Conservation (phyloP, 2,797 vertebrate genomes). For the Podarcis lilfordi region DNA sequence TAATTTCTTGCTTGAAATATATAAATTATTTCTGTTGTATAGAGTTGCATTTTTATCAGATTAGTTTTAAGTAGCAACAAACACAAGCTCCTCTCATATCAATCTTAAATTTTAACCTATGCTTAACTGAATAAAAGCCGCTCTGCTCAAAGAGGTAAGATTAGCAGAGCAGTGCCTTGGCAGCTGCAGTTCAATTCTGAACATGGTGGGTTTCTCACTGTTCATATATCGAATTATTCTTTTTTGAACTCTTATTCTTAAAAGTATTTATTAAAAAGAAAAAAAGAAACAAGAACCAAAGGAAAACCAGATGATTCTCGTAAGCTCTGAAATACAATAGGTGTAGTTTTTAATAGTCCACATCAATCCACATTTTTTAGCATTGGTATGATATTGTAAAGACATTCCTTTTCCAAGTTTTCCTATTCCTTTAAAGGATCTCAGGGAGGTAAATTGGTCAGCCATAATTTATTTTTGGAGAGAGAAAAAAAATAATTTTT, state of each 20-base stretch:
- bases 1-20: constrained; percentile 67
- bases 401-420: constrained; percentile 85
- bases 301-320: constrained; percentile 79
- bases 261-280: constrained; percentile 76
- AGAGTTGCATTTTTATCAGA: constrained; percentile 73
- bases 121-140: constrained; percentile 76
- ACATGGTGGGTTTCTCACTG: constrained; percentile 80
- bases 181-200: constrained; percentile 63
- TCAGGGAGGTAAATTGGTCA: constrained; percentile 87
- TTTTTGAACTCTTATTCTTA: constrained; percentile 85
- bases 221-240: constrained; percentile 89
- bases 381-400: constrained; percentile 83
- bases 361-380: constrained; percentile 80
- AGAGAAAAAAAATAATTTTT: constrained; percentile 81
- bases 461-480: constrained; percentile 86
- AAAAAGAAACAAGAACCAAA: constrained; percentile 77
- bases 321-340: constrained; percentile 80
- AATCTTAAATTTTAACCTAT: constrained; percentile 48
- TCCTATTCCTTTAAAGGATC: constrained; percentile 85
- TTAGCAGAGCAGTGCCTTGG: constrained; percentile 71
- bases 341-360: constrained; percentile 84
- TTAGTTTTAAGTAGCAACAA: constrained; percentile 77
- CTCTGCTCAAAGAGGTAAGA: constrained; percentile 54
- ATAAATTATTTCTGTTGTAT: constrained; percentile 66
- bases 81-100: constrained; percentile 74